phyloP scores from a whole-genome alignment of 92 coral and sea anemone species.

The Virgularia gustaviana region DNA sequence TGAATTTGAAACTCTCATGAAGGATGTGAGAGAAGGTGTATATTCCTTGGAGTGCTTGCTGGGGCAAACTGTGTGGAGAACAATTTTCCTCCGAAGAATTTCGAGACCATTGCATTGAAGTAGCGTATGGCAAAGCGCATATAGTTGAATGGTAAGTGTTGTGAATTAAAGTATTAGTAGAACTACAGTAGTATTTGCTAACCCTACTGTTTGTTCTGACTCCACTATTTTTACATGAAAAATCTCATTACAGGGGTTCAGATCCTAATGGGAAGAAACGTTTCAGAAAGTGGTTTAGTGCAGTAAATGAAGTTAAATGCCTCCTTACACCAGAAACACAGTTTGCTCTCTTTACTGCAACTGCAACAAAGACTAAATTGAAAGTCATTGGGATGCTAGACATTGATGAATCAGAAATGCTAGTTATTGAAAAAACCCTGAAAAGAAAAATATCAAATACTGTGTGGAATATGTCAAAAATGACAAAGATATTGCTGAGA shows the following conservation, averaged over 20 bases:
- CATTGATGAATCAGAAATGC: not conserved
- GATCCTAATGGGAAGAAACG: conserved; percentile 12
- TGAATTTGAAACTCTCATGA: not conserved
- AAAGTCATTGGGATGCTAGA: not conserved
- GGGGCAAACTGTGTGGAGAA: conserved; percentile 24
- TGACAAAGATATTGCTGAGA: conserved; percentile 33
- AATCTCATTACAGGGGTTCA: conserved; percentile 6
- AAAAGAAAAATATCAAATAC: conserved; percentile 10
- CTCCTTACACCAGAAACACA: not conserved
- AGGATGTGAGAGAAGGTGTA: conserved; percentile 6
- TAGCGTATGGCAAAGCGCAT: conserved; percentile 25
- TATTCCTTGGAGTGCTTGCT: conserved; percentile 23
- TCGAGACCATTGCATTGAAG: conserved; percentile 35
- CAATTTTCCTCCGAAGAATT: conserved; percentile 23
- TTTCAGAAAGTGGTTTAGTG: conserved; percentile 16
- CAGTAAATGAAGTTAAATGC: conserved; percentile 4
- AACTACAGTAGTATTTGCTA: too few relatives aligned
- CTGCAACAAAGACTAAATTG: not conserved
- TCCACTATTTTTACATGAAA: too few relatives aligned
- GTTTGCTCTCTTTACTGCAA: not conserved
- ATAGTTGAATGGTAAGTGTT: conserved; percentile 24
- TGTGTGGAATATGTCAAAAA: conserved; percentile 39
- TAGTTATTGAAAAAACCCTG: not conserved
- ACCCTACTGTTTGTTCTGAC: too few relatives aligned
- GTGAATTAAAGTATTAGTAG: too few relatives aligned